phyloP scores from a whole-genome alignment of 2,888 invertebrate species.

The Drosophila yooni region DNA sequence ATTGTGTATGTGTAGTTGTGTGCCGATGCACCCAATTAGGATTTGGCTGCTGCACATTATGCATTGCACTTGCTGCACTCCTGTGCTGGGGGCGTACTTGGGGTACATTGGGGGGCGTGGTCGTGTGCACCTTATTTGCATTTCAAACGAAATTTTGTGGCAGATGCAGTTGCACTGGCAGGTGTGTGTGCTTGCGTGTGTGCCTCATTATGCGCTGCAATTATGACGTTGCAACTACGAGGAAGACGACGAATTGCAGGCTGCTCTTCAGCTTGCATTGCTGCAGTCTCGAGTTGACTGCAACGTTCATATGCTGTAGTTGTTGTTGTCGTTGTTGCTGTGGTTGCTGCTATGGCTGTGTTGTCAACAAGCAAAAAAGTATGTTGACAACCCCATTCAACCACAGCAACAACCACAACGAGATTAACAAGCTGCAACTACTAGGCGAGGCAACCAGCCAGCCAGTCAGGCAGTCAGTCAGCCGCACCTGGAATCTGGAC shows the following conservation, averaged over 20 bases:
- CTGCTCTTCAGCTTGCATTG: constrained; percentile 68
- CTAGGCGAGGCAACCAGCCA: constrained; percentile 51
- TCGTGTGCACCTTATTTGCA: constrained; percentile 79
- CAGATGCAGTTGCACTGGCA: constrained; percentile 50
- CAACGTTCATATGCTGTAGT: constrained; percentile 24
- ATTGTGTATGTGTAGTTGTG: constrained; percentile 25
- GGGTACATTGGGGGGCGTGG: constrained; percentile 58
- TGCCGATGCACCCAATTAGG: constrained; percentile 73
- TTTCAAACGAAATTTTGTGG: constrained; percentile 81
- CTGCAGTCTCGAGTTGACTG: constrained; percentile 69
- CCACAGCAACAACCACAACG: constrained; percentile 50
- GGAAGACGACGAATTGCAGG: constrained; percentile 69
- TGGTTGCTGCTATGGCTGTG: constrained; percentile 35
- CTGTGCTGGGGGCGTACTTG: constrained; percentile 18
- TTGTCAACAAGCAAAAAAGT: constrained; percentile 81
- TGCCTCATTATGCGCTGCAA: constrained; percentile 80
- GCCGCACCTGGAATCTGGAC: constrained; percentile 58
- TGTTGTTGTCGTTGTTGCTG: constrained; percentile 55
- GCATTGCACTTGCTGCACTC: constrained; percentile 49
- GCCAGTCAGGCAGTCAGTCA: constrained; percentile 46
- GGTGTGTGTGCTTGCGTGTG: constrained; percentile 23
- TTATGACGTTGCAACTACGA: constrained; percentile 74
- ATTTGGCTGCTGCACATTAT: constrained; percentile 59
- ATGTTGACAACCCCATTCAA: constrained; percentile 78
- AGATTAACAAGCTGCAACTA: constrained; percentile 50